These are phyloP conservation scores for Cataglyphis altisquamis DNA, from an alignment of 2,888 invertebrate species.

Conservation along the genomic window DNA sequence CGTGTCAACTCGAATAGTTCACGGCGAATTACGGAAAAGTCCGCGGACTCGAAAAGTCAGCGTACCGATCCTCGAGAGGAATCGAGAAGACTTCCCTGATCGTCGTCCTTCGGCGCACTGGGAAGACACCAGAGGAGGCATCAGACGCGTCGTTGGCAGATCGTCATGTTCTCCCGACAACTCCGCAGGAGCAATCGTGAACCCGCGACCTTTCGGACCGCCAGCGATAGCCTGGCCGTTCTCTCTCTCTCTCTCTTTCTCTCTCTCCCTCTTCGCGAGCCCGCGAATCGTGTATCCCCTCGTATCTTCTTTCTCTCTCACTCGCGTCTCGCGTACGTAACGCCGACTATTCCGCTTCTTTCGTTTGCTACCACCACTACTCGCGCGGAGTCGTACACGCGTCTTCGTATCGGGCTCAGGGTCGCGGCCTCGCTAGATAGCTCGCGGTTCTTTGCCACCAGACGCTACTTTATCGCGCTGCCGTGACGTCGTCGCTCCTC, in stretches of 20 bases:
- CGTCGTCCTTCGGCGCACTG: conserved; percentile 43
- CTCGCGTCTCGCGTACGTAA: not conserved
- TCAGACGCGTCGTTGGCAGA: conserved; percentile 63
- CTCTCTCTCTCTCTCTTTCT: too few relatives aligned
- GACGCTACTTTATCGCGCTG: conserved; percentile 14
- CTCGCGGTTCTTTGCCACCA: conserved; percentile 3
- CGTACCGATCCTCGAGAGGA: not conserved
- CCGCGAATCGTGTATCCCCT: conserved; percentile 49
- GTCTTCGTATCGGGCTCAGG: conserved; percentile 75
- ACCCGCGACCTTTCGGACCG: conserved; percentile 71
- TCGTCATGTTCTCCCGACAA: conserved; percentile 63
- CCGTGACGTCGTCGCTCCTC: not conserved
- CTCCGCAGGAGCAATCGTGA: conserved; percentile 65
- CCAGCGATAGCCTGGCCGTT: conserved; percentile 60
- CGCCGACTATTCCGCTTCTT: not conserved
- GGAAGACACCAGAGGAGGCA: conserved; percentile 25
- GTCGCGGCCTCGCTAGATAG: conserved; percentile 73
- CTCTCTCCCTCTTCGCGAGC: not conserved
- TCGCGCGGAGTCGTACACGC: conserved; percentile 17
- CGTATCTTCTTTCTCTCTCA: conserved; percentile 53
- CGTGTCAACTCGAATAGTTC: not conserved
- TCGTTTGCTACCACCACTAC: not conserved
- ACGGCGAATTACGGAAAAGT: not conserved
- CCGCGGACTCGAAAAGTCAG: not conserved
- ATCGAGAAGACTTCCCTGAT: not conserved